These are phyloP conservation scores for Bombus difficillimus DNA, from an alignment of 1,140 invertebrate species.

Conservation along the genomic window DNA sequence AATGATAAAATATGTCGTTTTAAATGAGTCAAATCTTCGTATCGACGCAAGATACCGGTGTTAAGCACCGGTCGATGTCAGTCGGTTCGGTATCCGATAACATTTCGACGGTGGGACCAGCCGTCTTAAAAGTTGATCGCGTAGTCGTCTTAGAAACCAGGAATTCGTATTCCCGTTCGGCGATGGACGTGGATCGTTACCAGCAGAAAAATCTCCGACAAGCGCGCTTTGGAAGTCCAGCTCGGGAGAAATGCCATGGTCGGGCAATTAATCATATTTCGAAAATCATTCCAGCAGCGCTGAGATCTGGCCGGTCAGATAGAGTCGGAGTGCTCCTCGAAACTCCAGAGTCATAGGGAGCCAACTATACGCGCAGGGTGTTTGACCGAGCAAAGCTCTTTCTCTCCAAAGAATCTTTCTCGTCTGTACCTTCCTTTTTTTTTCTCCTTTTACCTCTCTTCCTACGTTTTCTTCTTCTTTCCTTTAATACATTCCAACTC, in stretches of 20 bases:
- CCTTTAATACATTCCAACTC: conserved; percentile 58
- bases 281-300: conserved; percentile 81
- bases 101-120: too few relatives aligned
- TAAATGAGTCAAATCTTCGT: too few relatives aligned
- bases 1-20: too few relatives aligned
- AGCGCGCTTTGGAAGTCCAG: conserved; percentile 50
- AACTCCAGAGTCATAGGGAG: conserved; percentile 80
- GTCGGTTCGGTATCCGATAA: too few relatives aligned
- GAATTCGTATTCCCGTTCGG: not conserved
- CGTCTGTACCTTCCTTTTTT: conserved; percentile 9
- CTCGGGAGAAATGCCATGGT: conserved; percentile 75
- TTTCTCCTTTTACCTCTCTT: not conserved
- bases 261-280: conserved; percentile 83
- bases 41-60: too few relatives aligned
- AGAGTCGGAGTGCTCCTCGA: conserved; percentile 68
- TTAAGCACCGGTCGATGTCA: too few relatives aligned
- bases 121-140: not conserved
- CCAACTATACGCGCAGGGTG: conserved; percentile 68
- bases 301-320: conserved; percentile 73
- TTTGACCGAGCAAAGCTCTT: conserved; percentile 67
- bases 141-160: not conserved
- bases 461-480: conserved; percentile 11
- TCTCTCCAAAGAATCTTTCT: conserved; percentile 61
- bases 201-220: conserved; percentile 56
- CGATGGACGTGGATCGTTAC: conserved; percentile 42